Evolutionary conservation across 2,113 vertebrate genomes (phyloP).

Genomic region (Todiramphus chloris): DNA sequence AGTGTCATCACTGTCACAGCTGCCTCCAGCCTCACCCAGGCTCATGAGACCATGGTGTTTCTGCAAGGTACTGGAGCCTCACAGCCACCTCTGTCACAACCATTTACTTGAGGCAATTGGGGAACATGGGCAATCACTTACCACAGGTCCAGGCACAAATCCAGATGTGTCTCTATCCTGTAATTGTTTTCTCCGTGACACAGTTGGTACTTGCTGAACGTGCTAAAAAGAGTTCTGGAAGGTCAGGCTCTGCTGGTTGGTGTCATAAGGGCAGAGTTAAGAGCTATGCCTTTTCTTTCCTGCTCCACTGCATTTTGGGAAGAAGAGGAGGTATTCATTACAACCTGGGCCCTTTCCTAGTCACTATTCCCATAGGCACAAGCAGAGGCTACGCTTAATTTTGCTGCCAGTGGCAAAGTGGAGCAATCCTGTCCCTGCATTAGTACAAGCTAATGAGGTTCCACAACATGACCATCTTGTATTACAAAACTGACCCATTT

Average conservation of each 20-base stretch:
- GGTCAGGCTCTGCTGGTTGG: neutral
- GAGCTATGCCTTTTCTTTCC: neutral
- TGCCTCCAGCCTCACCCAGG: neutral
- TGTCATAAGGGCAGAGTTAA: neutral
- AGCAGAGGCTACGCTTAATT: neutral
- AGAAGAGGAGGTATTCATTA: neutral
- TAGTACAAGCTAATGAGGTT: neutral
- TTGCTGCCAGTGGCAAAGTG: neutral
- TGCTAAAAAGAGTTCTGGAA: neutral
- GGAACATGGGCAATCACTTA: fast-evolving
- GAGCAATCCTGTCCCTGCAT: neutral
- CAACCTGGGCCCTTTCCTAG: neutral
- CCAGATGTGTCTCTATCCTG: neutral
- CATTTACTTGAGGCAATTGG: fast-evolving
- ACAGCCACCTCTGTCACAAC: fast-evolving
- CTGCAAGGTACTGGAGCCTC: neutral
- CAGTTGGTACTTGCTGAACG: neutral
- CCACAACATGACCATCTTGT: neutral
- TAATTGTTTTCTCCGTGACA: neutral
- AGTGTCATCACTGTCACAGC: fast-evolving
- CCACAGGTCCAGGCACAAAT: neutral
- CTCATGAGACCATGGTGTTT: fast-evolving
- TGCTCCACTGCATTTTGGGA: neutral
- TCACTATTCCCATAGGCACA: neutral
- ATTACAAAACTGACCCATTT: neutral